Conservation (phyloP, 2,888 invertebrate species). For the Machimus rusticus region DNA sequence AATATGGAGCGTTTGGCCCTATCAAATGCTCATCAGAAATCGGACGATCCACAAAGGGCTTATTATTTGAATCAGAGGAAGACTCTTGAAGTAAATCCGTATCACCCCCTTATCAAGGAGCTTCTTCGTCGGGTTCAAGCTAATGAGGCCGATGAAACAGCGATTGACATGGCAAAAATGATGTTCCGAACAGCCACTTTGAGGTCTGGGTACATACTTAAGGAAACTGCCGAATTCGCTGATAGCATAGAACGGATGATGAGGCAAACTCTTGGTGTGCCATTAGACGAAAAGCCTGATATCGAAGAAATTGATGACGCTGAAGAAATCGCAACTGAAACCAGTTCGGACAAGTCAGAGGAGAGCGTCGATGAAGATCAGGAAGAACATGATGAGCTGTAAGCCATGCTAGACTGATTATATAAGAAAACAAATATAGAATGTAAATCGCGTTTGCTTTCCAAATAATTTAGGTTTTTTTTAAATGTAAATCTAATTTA, state of each 20-base stretch:
- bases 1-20: constrained; percentile 98
- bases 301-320: constrained; percentile 62
- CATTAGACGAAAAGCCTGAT: constrained; percentile 73
- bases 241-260: constrained; percentile 90
- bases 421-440: not conserved
- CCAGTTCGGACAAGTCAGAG: constrained; percentile 61
- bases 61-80: constrained; percentile 94
- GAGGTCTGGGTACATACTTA: constrained; percentile 91
- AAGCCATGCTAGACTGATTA: constrained; percentile 53
- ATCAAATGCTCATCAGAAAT: constrained; percentile 95
- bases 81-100: constrained; percentile 95
- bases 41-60: constrained; percentile 88
- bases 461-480: not conserved
- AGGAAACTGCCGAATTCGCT: constrained; percentile 87
- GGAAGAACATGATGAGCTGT: constrained; percentile 70
- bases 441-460: constrained; percentile 11
- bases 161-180: constrained; percentile 85
- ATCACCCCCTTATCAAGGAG: constrained; percentile 95
- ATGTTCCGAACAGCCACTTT: constrained; percentile 93
- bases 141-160: constrained; percentile 78
- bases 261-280: constrained; percentile 78
- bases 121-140: constrained; percentile 82
- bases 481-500: not conserved
- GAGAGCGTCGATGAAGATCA: constrained; percentile 63
- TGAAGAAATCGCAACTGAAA: constrained; percentile 62